A percentile compares a stretch with the other conserved stretches of the same genome.
These are phyloP conservation scores for Lathamus discolor DNA, from an alignment of 2,113 vertebrate genomes.

Conservation along the genomic window DNA sequence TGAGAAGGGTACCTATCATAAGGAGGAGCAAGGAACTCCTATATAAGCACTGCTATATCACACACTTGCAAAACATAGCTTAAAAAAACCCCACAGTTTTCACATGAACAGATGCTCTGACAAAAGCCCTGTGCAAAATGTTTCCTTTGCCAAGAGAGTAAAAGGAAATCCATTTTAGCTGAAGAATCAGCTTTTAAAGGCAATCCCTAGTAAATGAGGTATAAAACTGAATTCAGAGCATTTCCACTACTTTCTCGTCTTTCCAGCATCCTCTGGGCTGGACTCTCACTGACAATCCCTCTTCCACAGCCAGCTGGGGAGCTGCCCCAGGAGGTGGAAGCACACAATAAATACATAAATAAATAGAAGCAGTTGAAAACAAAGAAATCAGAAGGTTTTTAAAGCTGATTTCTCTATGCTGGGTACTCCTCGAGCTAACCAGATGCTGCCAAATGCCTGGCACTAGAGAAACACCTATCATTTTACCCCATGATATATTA, in stretches of 20 bases:
- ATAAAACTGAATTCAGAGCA: background rate
- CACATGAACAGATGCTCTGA: background rate
- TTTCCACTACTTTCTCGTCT: background rate
- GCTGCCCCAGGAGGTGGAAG: background rate
- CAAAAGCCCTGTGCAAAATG: background rate
- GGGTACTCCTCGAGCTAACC: background rate
- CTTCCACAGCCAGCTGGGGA: background rate
- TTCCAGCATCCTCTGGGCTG: background rate
- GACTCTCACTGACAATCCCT: background rate
- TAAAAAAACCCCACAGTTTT: background rate
- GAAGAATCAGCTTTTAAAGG: background rate
- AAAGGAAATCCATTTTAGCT: background rate
- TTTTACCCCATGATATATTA: background rate
- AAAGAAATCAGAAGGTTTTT: background rate
- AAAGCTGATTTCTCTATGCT: conserved; percentile 23
- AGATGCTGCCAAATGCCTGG: conserved; percentile 29
- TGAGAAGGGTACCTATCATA: background rate
- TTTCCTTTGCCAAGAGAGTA: background rate
- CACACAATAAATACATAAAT: background rate
- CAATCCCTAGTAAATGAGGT: background rate
- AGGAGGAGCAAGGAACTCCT: background rate
- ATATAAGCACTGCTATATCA: background rate
- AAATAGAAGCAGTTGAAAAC: background rate
- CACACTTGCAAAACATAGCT: background rate
- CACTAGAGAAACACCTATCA: background rate